Evolutionary conservation across 2,797 vertebrate genomes (phyloP).

Genomic region (Macropus fuliginosus): DNA sequence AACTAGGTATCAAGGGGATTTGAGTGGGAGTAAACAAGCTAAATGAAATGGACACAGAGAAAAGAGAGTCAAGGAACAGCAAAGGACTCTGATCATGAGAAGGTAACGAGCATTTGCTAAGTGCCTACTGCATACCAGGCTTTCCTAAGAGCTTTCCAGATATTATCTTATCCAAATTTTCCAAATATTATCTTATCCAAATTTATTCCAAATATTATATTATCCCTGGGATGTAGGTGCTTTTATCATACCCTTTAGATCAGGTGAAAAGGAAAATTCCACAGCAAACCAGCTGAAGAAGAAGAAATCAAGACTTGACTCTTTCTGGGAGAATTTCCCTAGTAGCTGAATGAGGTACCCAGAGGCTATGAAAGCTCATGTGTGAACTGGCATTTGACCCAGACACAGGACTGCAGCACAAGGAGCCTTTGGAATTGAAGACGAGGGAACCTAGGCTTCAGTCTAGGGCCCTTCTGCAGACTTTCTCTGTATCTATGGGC

Average conservation of each 20-base stretch:
- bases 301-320: background rate
- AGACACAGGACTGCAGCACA: background rate
- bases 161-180: background rate
- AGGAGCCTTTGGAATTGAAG: background rate
- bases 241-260: background rate
- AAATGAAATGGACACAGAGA: background rate
- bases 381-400: background rate
- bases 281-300: background rate
- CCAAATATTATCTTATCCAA: no score
- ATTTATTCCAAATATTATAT: background rate
- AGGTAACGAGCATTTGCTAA: background rate
- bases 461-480: background rate
- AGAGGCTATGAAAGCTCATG: background rate
- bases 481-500: background rate
- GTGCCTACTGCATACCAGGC: background rate
- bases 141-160: background rate
- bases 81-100: background rate
- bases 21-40: background rate
- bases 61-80: background rate
- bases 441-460: background rate
- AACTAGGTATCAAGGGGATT: background rate
- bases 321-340: background rate
- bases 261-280: background rate
- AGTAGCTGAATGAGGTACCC: background rate
- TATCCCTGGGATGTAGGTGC: background rate